These are phyloP conservation scores for Nasonovia ribisnigri DNA, from an alignment of 2,888 invertebrate genomes.

Conservation along the genomic window DNA sequence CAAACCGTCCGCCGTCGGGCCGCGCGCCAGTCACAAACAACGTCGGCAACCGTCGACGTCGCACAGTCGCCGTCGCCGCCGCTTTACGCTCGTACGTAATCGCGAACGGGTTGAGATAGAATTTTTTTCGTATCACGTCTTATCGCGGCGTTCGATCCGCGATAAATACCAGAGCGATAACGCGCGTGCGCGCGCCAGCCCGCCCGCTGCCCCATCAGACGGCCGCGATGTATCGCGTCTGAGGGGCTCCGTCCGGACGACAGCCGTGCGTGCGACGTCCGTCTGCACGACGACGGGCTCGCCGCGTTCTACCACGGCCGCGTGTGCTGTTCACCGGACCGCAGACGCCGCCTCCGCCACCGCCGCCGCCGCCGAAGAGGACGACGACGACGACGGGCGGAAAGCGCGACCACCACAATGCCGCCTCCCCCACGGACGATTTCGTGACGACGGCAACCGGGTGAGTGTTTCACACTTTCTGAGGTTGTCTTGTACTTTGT, in stretches of 20 bases:
- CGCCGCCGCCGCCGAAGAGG: slow-evolving; percentile 36
- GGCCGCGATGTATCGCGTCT: not conserved
- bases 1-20: not conserved
- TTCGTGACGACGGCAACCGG: slow-evolving; percentile 39
- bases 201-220: not conserved
- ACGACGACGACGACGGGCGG: slow-evolving; percentile 39
- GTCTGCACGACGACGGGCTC: slow-evolving; percentile 29
- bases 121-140: not conserved
- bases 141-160: not conserved
- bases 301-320: slow-evolving; percentile 20
- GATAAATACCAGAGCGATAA: not conserved
- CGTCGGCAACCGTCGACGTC: slow-evolving; percentile 24
- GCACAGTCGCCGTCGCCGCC: slow-evolving; percentile 5
- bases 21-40: not conserved
- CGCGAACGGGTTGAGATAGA: not conserved
- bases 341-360: slow-evolving; percentile 23
- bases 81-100: not conserved
- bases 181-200: not conserved
- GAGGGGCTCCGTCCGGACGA: not conserved
- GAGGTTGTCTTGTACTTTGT: not conserved
- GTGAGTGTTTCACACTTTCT: not conserved
- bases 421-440: slow-evolving; percentile 42
- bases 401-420: slow-evolving; percentile 22
- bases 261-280: not conserved
- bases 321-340: slow-evolving; percentile 4